A percentile compares a stretch with the other conserved stretches of the same genome.
These are phyloP conservation scores for Xiphophorus hellerii DNA, from an alignment of 2,113 vertebrate species.

Conservation along the genomic window DNA sequence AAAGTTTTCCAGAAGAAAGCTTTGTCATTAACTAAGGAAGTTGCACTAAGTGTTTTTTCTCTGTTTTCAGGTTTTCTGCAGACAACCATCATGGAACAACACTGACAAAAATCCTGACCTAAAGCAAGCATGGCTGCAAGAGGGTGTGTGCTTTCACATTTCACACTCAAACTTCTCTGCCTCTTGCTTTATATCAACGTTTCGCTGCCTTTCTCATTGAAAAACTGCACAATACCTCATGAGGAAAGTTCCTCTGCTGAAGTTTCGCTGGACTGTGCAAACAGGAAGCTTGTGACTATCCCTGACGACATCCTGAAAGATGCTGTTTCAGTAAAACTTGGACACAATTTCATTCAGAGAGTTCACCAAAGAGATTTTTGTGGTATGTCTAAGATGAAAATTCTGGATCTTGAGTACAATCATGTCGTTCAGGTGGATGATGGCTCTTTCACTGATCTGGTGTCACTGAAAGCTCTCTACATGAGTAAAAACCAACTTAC, in stretches of 20 bases:
- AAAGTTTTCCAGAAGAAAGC: too few relatives aligned
- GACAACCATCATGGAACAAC: neutral
- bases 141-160: neutral
- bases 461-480: neutral
- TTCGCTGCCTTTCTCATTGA: conserved; percentile 26
- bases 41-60: neutral
- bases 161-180: neutral
- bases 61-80: neutral
- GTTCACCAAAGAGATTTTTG: conserved; percentile 20
- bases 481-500: neutral
- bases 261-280: neutral
- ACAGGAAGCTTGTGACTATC: neutral
- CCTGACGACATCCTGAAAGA: conserved; percentile 33
- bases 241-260: neutral
- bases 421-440: conserved; percentile 12
- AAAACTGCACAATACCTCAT: conserved; percentile 19
- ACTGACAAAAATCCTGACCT: neutral
- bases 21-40: neutral
- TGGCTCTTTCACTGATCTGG: conserved; percentile 32
- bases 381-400: conserved; percentile 2
- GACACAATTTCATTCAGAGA: accelerated
- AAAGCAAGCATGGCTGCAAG: neutral
- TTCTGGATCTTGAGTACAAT: accelerated
- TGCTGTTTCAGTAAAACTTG: neutral
- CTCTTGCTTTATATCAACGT: conserved; percentile 12